These are phyloP conservation scores for Sturmia bella DNA, from an alignment of 2,888 invertebrate genomes.

Conservation along the genomic window DNA sequence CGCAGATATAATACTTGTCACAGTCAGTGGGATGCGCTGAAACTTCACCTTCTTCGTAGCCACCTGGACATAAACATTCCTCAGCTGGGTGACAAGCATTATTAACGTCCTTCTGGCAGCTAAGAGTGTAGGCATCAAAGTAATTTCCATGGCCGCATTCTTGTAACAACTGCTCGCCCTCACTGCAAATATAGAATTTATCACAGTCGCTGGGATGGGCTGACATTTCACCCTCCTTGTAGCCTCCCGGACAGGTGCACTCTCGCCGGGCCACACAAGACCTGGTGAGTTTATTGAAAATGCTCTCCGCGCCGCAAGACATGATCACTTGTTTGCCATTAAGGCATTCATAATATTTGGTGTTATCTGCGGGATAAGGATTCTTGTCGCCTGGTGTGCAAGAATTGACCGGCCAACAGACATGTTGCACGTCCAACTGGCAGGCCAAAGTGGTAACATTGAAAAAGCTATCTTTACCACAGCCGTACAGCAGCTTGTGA, in stretches of 20 bases:
- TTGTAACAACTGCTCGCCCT: constrained; percentile 16
- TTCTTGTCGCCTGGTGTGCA: constrained; percentile 59
- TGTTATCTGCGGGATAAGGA: constrained; percentile 65
- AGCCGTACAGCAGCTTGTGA: constrained; percentile 15
- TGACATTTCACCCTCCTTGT: constrained; percentile 12
- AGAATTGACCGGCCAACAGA: constrained; percentile 16
- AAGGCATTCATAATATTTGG: constrained; percentile 67
- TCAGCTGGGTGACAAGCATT: constrained; percentile 1
- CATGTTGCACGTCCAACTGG: constrained; percentile 23
- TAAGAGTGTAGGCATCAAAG: neutral
- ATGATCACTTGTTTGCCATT: constrained; percentile 15
- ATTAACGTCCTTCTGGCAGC: constrained; percentile 48
- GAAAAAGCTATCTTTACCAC: constrained; percentile 33
- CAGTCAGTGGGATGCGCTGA: constrained; percentile 69
- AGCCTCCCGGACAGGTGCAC: constrained; percentile 47
- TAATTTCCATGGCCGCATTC: constrained; percentile 34
- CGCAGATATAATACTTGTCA: constrained; percentile 74
- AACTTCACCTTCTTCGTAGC: constrained; percentile 68
- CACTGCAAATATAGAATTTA: constrained; percentile 43
- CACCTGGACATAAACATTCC: constrained; percentile 16
- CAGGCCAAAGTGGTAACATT: constrained; percentile 24
- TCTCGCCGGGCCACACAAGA: constrained; percentile 2
- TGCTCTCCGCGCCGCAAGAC: neutral
- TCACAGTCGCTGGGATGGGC: constrained; percentile 39
- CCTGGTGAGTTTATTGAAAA: constrained; percentile 20